Evolutionary conservation across 2,113 vertebrate genomes (phyloP).

Genomic region (Nycticorax nycticorax): DNA sequence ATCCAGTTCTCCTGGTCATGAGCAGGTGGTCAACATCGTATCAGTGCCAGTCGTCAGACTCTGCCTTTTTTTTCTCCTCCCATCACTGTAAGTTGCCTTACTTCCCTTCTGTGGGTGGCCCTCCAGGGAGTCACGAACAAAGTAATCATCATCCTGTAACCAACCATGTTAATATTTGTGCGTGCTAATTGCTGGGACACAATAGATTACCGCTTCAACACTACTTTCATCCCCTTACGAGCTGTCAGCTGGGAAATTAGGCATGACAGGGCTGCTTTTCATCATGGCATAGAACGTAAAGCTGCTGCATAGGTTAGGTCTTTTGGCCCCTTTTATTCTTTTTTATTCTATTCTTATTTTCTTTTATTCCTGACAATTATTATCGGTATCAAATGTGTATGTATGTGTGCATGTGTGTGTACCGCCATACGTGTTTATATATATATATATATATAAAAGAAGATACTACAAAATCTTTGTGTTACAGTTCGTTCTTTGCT

Average conservation of each 20-base stretch:
- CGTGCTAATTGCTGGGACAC: background rate
- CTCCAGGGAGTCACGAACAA: background rate
- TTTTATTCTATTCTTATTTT: background rate
- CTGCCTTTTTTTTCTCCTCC: background rate
- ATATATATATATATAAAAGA: background rate
- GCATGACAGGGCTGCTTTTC: background rate
- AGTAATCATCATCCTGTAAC: background rate
- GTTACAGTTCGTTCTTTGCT: background rate
- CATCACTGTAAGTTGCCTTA: background rate
- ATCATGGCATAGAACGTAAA: background rate
- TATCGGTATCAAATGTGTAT: background rate
- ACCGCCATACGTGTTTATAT: background rate
- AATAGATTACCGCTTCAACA: background rate
- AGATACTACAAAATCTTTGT: background rate
- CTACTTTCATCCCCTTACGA: background rate
- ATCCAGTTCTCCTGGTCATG: background rate
- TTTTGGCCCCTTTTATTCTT: background rate
- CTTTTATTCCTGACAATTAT: background rate
- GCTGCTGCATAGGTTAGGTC: background rate
- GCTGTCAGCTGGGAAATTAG: background rate
- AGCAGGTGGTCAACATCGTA: background rate
- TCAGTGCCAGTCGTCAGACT: background rate
- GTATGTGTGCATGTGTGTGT: background rate
- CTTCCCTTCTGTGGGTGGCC: background rate
- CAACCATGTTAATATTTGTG: constrained; percentile 23